phyloP scores from a whole-genome alignment of 2,113 vertebrate genomes.

The Caranx ignobilis region DNA sequence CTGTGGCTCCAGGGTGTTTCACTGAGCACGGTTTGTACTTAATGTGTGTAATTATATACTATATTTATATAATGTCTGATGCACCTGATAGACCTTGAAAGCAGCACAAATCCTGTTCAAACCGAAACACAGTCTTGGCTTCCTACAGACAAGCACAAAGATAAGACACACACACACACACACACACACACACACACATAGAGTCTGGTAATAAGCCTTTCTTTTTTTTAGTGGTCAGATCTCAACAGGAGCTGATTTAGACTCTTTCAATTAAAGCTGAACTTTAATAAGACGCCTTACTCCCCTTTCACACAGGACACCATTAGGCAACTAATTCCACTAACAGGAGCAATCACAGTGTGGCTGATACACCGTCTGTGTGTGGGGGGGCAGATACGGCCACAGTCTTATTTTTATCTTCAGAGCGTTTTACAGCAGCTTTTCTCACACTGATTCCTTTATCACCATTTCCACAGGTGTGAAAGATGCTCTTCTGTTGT shows the following conservation, averaged over 20 bases:
- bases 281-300: constrained; percentile 7
- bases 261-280: constrained; percentile 42
- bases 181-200: background rate
- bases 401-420: too few relatives aligned
- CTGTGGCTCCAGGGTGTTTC: background rate
- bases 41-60: background rate
- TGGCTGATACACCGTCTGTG: background rate
- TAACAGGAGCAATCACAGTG: constrained; percentile 22
- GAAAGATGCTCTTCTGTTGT: background rate
- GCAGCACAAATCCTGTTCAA: background rate
- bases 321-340: background rate
- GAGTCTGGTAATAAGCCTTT: background rate
- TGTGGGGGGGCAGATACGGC: background rate
- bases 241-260: constrained; percentile 44
- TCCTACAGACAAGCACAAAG: background rate
- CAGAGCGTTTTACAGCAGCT: background rate
- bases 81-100: too few relatives aligned
- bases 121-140: background rate
- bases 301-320: background rate
- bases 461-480: background rate
- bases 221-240: background rate
- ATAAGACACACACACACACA: background rate
- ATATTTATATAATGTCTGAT: background rate
- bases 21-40: background rate
- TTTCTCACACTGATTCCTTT: background rate